Evolutionary conservation across 2,113 vertebrate genomes (phyloP).

Genomic region (Ranitomeya variabilis): DNA sequence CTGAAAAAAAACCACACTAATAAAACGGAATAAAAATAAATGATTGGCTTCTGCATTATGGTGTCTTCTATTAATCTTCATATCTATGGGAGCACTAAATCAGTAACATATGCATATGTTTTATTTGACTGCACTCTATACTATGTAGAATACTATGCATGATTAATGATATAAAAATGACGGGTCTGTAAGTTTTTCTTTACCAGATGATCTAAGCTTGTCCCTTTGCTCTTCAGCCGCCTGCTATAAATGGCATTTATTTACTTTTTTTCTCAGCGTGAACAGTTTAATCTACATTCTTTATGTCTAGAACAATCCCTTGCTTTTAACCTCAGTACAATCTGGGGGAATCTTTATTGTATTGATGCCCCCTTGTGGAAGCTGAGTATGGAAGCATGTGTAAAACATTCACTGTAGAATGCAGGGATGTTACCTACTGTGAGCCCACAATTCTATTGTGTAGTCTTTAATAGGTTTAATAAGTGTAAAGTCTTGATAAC

Average conservation of each 20-base stretch:
- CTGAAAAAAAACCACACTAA: background rate
- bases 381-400: background rate
- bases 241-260: background rate
- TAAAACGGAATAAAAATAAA: background rate
- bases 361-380: slow-evolving; percentile 70
- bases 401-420: no score
- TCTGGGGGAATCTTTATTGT: slow-evolving; percentile 54
- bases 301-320: background rate
- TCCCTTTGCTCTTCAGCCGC: background rate
- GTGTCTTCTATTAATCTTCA: background rate
- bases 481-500: no score
- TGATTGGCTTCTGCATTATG: background rate
- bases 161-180: background rate
- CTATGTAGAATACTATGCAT: background rate
- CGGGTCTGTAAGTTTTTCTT: background rate
- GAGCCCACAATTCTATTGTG: no score
- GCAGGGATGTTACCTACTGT: no score
- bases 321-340: background rate
- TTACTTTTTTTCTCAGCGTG: background rate
- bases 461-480: no score
- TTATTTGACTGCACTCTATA: background rate
- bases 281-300: background rate
- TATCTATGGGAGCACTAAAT: background rate
- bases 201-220: background rate
- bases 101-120: background rate